phyloP scores from a whole-genome alignment of 2,888 invertebrate species.

The Drosophila differens region DNA sequence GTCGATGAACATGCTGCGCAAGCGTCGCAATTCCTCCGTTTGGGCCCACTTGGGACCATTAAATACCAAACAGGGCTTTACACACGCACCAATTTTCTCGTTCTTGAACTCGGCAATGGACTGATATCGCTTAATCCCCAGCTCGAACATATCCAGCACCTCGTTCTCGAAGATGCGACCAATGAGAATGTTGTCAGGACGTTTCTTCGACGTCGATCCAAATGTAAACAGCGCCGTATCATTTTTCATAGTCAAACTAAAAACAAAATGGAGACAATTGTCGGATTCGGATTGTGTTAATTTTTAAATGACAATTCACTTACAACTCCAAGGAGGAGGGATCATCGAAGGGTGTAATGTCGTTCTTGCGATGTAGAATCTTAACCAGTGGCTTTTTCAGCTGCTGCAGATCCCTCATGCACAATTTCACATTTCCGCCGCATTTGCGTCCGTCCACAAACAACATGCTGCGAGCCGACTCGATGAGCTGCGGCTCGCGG shows the following conservation, averaged over 20 bases:
- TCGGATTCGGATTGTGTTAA: neutral
- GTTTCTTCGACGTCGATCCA: slow-evolving; percentile 96
- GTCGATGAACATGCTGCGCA: slow-evolving; percentile 96
- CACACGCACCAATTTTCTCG: slow-evolving; percentile 91
- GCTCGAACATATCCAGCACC: slow-evolving; percentile 97
- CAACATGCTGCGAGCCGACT: slow-evolving; percentile 93
- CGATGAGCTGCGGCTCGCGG: slow-evolving; percentile 94
- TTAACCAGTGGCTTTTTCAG: slow-evolving; percentile 94
- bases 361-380: slow-evolving; percentile 92
- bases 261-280: neutral
- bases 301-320: slow-evolving; percentile 83
- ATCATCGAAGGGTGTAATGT: slow-evolving; percentile 97
- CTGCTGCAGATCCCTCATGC: slow-evolving; percentile 94
- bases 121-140: slow-evolving; percentile 94
- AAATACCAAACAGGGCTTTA: slow-evolving; percentile 96
- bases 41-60: slow-evolving; percentile 96
- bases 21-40: slow-evolving; percentile 91
- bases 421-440: slow-evolving; percentile 89
- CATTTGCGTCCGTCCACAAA: slow-evolving; percentile 94
- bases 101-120: slow-evolving; percentile 92
- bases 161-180: slow-evolving; percentile 96
- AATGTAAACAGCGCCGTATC: slow-evolving; percentile 96
- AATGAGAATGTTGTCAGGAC: slow-evolving; percentile 95
- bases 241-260: slow-evolving; percentile 90
- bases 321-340: slow-evolving; percentile 91